Evolutionary conservation across 1,140 invertebrate genomes (phyloP).

Genomic region (Aporrectodea caliginosa): DNA sequence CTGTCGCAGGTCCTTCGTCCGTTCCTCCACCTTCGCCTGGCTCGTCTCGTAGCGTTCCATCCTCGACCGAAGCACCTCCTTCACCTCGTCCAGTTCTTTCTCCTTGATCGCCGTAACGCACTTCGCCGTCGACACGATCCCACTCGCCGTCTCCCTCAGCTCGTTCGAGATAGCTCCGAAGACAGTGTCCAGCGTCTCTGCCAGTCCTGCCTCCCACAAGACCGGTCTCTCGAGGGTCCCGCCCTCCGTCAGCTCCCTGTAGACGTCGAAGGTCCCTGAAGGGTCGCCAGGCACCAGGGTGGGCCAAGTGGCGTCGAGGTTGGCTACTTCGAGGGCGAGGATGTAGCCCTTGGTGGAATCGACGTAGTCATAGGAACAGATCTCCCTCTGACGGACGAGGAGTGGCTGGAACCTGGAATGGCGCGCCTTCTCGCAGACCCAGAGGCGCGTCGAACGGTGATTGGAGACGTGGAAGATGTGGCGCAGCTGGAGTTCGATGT

Average conservation of each 20-base stretch:
- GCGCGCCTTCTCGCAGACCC: slow-evolving; percentile 26
- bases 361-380: slow-evolving; percentile 20
- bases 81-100: background rate
- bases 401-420: slow-evolving; percentile 10
- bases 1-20: background rate
- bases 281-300: slow-evolving; percentile 20
- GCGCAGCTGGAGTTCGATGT: slow-evolving; percentile 25
- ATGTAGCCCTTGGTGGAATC: slow-evolving; percentile 19
- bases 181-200: slow-evolving; percentile 8
- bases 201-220: slow-evolving; percentile 25
- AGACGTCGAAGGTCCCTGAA: slow-evolving; percentile 11
- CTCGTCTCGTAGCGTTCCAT: slow-evolving; percentile 7
- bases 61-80: slow-evolving; percentile 14
- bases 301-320: slow-evolving; percentile 21
- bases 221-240: background rate
- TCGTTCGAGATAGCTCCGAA: slow-evolving; percentile 22
- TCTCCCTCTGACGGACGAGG: slow-evolving; percentile 2
- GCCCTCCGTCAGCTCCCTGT: background rate
- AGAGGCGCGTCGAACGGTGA: slow-evolving; percentile 11
- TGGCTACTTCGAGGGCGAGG: slow-evolving; percentile 19
- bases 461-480: slow-evolving; percentile 10
- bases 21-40: slow-evolving; percentile 2
- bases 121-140: slow-evolving; percentile 23
- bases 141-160: slow-evolving; percentile 15
- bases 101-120: slow-evolving; percentile 22